Percentiles rank a stretch among this genome's conserved stretches.
These are phyloP conservation scores for Meganola albula DNA, from an alignment of 2,888 invertebrate genomes.

Conservation along the genomic window DNA sequence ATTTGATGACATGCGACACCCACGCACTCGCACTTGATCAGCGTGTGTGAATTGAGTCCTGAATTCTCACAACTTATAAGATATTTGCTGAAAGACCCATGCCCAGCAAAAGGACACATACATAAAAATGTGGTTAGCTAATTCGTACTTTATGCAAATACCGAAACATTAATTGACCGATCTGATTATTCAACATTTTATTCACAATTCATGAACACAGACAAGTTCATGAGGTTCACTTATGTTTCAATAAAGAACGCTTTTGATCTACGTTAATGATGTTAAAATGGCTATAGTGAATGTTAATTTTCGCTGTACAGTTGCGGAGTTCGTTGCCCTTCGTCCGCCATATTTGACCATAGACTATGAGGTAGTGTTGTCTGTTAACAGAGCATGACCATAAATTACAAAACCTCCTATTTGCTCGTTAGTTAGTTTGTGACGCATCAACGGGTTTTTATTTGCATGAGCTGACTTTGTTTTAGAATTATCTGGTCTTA, in stretches of 20 bases:
- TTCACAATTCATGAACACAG: too few species aligned
- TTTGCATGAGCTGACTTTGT: slow-evolving; percentile 31
- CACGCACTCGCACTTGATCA: too few species aligned
- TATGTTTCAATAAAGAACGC: slow-evolving; percentile 12
- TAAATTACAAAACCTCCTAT: slow-evolving; percentile 49
- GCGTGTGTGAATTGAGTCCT: too few species aligned
- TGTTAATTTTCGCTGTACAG: slow-evolving; percentile 51
- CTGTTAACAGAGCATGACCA: slow-evolving; percentile 60
- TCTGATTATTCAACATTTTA: too few species aligned
- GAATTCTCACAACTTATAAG: too few species aligned
- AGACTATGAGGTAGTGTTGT: slow-evolving; percentile 44
- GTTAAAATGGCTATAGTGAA: slow-evolving; percentile 44
- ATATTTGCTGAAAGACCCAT: too few species aligned
- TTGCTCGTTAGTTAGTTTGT: slow-evolving; percentile 43
- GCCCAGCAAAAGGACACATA: too few species aligned
- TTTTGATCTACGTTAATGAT: slow-evolving; percentile 35
- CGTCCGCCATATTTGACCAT: slow-evolving; percentile 53
- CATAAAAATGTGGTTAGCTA: too few species aligned
- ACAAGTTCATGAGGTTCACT: too few species aligned
- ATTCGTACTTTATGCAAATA: too few species aligned
- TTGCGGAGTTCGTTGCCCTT: slow-evolving; percentile 46
- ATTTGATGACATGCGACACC: too few species aligned
- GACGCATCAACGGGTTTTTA: slow-evolving; percentile 48
- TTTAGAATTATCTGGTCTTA: slow-evolving; percentile 15
- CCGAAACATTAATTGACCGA: too few species aligned